Percentiles rank a stretch among this genome's conserved stretches.
phyloP scores from a whole-genome alignment of 2,888 invertebrate species.

The Trachelus tabidus region DNA sequence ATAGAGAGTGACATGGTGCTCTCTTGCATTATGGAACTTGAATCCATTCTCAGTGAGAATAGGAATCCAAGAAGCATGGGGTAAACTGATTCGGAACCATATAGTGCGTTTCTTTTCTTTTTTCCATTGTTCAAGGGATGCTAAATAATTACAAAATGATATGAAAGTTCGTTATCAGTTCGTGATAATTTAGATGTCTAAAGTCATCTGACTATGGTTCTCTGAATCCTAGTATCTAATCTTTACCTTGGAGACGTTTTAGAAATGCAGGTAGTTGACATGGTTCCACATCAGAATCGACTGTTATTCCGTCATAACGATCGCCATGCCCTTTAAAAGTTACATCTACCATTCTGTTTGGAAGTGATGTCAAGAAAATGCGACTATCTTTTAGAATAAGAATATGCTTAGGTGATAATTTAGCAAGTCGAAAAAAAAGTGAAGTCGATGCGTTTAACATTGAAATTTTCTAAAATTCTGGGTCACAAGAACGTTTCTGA shows the following conservation, averaged over 20 bases:
- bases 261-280: conserved; percentile 69
- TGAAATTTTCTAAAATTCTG: not conserved
- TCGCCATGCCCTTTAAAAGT: conserved; percentile 70
- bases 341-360: not conserved
- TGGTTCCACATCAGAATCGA: conserved; percentile 73
- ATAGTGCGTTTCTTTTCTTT: conserved; percentile 75
- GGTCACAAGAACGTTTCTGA: not conserved
- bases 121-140: conserved; percentile 77
- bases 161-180: conserved; percentile 10
- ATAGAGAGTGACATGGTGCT: conserved; percentile 82
- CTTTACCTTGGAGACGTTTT: conserved; percentile 71
- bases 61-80: conserved; percentile 81
- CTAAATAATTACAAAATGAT: conserved; percentile 66
- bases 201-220: conserved; percentile 2
- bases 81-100: conserved; percentile 83
- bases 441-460: not conserved
- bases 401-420: not conserved
- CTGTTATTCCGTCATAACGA: conserved; percentile 79
- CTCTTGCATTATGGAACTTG: conserved; percentile 87
- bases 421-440: not conserved
- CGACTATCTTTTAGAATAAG: not conserved
- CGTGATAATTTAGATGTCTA: not conserved
- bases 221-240: not conserved
- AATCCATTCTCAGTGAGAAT: conserved; percentile 82
- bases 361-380: not conserved